Evolutionary conservation across 2,797 vertebrate genomes (phyloP).

Genomic region (Australoheros facetus): DNA sequence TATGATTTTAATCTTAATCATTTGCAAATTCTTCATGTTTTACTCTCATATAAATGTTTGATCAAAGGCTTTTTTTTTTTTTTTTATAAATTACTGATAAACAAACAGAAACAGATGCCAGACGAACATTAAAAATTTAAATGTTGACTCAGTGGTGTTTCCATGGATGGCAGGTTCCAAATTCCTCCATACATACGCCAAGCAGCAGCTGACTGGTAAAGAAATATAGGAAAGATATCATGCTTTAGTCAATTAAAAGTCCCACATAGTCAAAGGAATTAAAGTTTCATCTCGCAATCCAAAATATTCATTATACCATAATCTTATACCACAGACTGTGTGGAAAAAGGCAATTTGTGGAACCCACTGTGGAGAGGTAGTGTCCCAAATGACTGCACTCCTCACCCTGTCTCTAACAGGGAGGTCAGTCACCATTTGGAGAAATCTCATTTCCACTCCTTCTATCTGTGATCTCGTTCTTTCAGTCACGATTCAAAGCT

Average conservation of each 20-base stretch:
- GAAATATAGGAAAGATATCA: neutral
- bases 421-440: too few species aligned
- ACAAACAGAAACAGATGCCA: neutral
- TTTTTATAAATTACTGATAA: neutral
- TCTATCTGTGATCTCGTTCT: too few species aligned
- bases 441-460: too few species aligned
- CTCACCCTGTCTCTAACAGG: too few species aligned
- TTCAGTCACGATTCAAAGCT: too few species aligned
- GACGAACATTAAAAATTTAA: neutral
- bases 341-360: neutral
- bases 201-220: neutral
- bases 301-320: neutral
- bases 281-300: neutral
- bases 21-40: rapidly evolving
- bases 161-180: neutral
- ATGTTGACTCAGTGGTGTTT: neutral
- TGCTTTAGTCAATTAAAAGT: neutral
- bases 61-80: neutral
- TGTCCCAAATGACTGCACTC: too few species aligned
- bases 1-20: neutral
- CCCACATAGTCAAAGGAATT: neutral
- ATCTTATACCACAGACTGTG: neutral
- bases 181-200: neutral
- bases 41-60: neutral
- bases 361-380: too few species aligned